phyloP scores from a whole-genome alignment of 2,888 invertebrate species.

The Neria commutata region DNA sequence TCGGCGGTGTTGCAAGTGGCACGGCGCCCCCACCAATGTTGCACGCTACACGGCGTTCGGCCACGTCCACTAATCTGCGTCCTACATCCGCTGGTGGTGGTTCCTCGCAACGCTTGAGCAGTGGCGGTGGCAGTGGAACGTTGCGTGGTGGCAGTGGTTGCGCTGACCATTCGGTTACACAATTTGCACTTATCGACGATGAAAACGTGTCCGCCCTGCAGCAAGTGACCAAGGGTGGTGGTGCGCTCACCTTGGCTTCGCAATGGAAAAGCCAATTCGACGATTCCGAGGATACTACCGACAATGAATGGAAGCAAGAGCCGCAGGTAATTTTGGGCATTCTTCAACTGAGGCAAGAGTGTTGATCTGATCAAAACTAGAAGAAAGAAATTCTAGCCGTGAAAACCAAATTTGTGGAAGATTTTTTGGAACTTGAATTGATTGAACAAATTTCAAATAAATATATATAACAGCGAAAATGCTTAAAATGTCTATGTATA shows the following conservation, averaged over 20 bases:
- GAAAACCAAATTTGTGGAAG: neutral
- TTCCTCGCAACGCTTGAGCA: conserved; percentile 32
- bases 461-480: conserved; percentile 15
- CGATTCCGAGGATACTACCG: conserved; percentile 92
- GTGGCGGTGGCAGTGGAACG: conserved; percentile 32
- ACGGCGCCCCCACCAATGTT: conserved; percentile 30
- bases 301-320: conserved; percentile 93
- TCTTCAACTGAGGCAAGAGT: neutral
- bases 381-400: neutral
- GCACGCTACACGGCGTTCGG: conserved; percentile 50
- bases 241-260: conserved; percentile 87
- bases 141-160: conserved; percentile 60
- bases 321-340: conserved; percentile 59
- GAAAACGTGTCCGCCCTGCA: conserved; percentile 88
- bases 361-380: neutral
- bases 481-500: conserved; percentile 42
- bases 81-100: conserved; percentile 39
- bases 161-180: conserved; percentile 84
- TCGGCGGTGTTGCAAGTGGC: conserved; percentile 20
- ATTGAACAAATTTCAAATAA: neutral
- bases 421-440: neutral
- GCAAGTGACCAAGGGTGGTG: conserved; percentile 87
- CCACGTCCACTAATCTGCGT: conserved; percentile 53
- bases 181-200: conserved; percentile 92
- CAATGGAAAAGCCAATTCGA: conserved; percentile 97